Evolutionary conservation across 2,113 vertebrate genomes (phyloP), one percentile per base, ranked within the genome.

Genomic region (Corythoichthys haematopterus): DNA sequence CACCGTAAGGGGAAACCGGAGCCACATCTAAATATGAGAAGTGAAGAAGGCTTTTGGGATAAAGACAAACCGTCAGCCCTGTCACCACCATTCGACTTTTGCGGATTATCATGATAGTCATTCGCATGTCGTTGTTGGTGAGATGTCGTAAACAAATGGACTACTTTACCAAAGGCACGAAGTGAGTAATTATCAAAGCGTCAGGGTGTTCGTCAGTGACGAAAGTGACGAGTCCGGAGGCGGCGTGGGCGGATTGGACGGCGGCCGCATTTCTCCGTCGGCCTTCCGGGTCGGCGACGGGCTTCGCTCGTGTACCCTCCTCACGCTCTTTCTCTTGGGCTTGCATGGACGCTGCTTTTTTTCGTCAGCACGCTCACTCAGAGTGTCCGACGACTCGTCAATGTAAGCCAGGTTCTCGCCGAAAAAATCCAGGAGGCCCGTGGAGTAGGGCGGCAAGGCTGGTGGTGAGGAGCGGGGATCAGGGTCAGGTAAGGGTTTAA

Each of bases 361-460:
- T 50, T 82, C 83, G 15, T 76, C 66, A 0, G 62, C 57, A 0
- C 72, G 87, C 69, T 94, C 94, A 9, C 94, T 95, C 77, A 93
- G 91, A 1, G 93, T 87, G 71, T 95, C 95, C 0, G 94, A 95
- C 3, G 94, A 95, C 90, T 95, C 94, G 2, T 96, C 95, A 0
- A 96, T 96, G 78, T 93, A 96, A 0, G 94, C 94, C 79, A 96
- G 72, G 70, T 94, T 94, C 84, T 95, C 94, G 14, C 93, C 92
- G 6, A 93, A 90, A 79, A 93, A 95, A 66, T 95, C 94, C 66
- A 96, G 79, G 53, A 91, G 87, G 38, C 55, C 55, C 55, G 33
- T 46, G 69, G 51, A 50, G 15, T 74, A 38, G 43, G 63, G 16
- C 4, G 59, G 35, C 20, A 36, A 6, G 9, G 40, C 46, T 33